phyloP scores from a whole-genome alignment of 2,888 invertebrate genomes.

The Micropterix aruncella region DNA sequence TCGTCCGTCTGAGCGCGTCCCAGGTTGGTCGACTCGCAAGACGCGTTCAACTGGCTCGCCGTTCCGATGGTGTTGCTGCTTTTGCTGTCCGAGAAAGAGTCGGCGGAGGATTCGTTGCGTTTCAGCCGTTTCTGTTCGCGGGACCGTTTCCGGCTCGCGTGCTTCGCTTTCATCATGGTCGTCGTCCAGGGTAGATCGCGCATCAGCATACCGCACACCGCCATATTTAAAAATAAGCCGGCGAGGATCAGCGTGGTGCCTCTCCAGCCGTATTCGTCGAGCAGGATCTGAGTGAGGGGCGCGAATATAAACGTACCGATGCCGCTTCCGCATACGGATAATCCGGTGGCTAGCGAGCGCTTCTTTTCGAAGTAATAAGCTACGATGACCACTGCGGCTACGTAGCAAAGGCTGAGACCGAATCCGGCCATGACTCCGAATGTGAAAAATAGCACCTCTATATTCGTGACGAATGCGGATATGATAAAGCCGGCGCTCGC shows the following conservation, averaged over 20 bases:
- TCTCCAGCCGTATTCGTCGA: conserved; percentile 70
- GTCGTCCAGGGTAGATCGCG: conserved; percentile 48
- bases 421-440: conserved; percentile 76
- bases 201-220: conserved; percentile 71
- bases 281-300: conserved; percentile 57
- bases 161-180: conserved; percentile 44
- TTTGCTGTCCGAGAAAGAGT: conserved; percentile 54
- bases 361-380: conserved; percentile 81
- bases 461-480: conserved; percentile 59
- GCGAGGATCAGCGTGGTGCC: conserved; percentile 72
- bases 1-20: conserved; percentile 26
- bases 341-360: conserved; percentile 72
- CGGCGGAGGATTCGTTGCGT: conserved; percentile 49
- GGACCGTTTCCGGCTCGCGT: conserved; percentile 45
- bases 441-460: conserved; percentile 65
- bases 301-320: conserved; percentile 82
- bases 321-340: conserved; percentile 78
- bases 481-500: conserved; percentile 65
- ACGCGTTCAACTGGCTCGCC: conserved; percentile 27
- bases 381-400: conserved; percentile 82
- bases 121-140: conserved; percentile 41
- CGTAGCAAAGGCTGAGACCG: conserved; percentile 75
- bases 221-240: conserved; percentile 67
- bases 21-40: conserved; percentile 22
- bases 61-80: conserved; percentile 51